These are phyloP conservation scores for Linurgus olivaceus DNA, from an alignment of 2,797 vertebrate species.

Conservation along the genomic window DNA sequence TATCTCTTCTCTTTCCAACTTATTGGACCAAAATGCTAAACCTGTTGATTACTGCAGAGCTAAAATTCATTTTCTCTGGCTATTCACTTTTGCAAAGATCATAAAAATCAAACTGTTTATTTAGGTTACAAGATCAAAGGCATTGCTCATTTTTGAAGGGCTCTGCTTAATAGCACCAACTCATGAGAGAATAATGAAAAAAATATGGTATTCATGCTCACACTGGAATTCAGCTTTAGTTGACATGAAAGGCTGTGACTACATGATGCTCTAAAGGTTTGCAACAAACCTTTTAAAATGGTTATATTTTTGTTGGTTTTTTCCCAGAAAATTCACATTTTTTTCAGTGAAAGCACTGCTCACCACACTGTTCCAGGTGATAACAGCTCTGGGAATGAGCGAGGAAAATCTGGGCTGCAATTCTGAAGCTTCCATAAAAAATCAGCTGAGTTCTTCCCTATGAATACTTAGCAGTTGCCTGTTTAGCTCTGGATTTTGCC, in stretches of 20 bases:
- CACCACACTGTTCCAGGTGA: background rate
- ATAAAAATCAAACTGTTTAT: background rate
- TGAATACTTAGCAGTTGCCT: background rate
- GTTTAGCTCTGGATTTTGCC: background rate
- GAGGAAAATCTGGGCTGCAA: background rate
- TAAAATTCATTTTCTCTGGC: background rate
- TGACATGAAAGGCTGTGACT: background rate
- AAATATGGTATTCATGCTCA: accelerated
- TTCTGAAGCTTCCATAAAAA: background rate
- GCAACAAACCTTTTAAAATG: background rate
- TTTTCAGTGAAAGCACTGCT: background rate
- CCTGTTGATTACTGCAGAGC: background rate
- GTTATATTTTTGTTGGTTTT: background rate
- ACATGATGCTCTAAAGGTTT: background rate
- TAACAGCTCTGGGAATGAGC: background rate
- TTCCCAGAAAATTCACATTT: background rate
- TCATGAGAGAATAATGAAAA: background rate
- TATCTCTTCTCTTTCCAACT: background rate
- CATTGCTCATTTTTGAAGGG: background rate
- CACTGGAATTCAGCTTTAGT: background rate
- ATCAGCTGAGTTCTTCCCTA: background rate
- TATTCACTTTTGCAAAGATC: background rate
- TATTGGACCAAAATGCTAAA: background rate
- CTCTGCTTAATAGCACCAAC: background rate
- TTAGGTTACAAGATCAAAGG: background rate